Evolutionary conservation across 2,113 vertebrate species (phyloP).

Genomic region (Aix galericulata): DNA sequence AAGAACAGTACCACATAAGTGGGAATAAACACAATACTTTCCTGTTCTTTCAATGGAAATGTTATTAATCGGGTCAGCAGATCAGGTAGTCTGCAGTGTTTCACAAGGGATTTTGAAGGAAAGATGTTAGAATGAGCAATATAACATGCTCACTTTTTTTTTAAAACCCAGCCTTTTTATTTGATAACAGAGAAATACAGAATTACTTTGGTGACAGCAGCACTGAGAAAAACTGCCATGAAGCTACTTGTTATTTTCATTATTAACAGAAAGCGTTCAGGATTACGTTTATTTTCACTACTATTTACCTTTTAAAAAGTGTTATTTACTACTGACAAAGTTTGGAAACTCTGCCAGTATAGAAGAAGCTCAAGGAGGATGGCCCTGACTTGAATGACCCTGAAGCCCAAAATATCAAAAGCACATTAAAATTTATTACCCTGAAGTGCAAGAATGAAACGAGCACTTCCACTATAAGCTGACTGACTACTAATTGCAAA

Average conservation of each 20-base stretch:
- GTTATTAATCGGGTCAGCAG: background rate
- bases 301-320: background rate
- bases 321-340: background rate
- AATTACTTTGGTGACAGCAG: background rate
- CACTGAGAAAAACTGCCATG: background rate
- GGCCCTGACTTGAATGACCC: background rate
- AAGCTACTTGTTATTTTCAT: background rate
- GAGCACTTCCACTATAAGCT: slow-evolving; percentile 8
- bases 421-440: slow-evolving; percentile 12
- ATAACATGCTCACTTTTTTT: background rate
- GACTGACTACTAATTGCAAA: slow-evolving; percentile 2
- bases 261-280: background rate
- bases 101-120: background rate
- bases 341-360: background rate
- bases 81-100: background rate
- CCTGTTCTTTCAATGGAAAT: background rate
- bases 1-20: background rate
- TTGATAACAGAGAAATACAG: background rate
- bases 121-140: background rate
- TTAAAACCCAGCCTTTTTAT: background rate
- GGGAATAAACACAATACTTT: background rate
- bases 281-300: background rate
- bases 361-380: slow-evolving; percentile 5
- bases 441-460: background rate
- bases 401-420: background rate